Evolutionary conservation across 2,797 vertebrate genomes (phyloP), one percentile per base, ranked within the genome.

Genomic region (Melanotaenia nigrans): DNA sequence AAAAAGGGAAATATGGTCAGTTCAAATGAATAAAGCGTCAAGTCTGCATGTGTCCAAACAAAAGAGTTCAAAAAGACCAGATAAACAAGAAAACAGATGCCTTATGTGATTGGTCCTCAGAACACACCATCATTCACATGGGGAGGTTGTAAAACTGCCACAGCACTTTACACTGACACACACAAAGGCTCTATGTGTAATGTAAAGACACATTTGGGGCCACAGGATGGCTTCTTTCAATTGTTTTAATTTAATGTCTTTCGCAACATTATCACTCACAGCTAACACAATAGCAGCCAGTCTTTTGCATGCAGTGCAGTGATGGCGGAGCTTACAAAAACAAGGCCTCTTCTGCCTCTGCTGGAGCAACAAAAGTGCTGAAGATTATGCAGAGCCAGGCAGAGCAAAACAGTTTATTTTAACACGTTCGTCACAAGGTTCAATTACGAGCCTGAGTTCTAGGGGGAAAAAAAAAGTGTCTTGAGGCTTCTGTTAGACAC

Each of bases 241-340:
- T 90, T 89, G 90, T 92, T 85, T 88, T 87, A 84, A 78, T 73
- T 85, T 62, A 85, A 90, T 73, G 79, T 69, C 79, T 79, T 68
- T 72, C 85, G 86, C 88, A 78, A 87, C 91, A 79, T 87, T 89
- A 88, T 87, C 79, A 85, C 77, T 90, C 85, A 82, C 77, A 81
- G 67, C 71, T 18, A 49, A 64, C 76, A 93, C 90, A 93, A 93
- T 74, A 61, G 84, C n/a, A 24, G 54, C 62, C 61, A 40, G 63
- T 89, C 82, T 94, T 93, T 93, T 90, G 91, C 86, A 94, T 93
- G 90, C 92, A 91, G 62, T 66, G 14, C 83, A 64, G 80, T 68
- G 78, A 85, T 83, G 78, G 61, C 75, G 57, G 65, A 56, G 85
- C 85, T 89, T 85, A 68, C 64, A 78, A 68, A 51, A 76, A 79